phyloP scores from a whole-genome alignment of 2,113 vertebrate species.

The Menidia beryllina region DNA sequence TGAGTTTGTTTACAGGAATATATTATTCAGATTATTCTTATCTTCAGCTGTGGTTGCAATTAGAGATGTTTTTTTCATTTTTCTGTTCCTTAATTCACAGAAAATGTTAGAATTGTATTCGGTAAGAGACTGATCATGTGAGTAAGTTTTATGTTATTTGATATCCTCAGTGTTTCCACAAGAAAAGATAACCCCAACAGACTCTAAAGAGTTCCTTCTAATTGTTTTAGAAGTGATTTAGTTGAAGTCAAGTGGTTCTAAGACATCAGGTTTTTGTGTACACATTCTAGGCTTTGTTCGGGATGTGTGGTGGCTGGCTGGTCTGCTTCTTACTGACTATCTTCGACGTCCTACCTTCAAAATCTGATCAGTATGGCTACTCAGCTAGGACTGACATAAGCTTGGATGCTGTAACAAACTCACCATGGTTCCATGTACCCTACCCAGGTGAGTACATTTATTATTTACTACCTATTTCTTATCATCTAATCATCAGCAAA shows the following conservation, averaged over 20 bases:
- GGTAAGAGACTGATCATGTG: background rate
- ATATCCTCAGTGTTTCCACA: background rate
- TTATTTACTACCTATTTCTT: too few species aligned
- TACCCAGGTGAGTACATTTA: constrained; percentile 81
- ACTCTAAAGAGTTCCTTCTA: background rate
- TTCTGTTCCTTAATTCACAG: background rate
- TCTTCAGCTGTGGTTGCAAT: background rate
- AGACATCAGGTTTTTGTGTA: constrained; percentile 5
- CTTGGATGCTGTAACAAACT: constrained; percentile 75
- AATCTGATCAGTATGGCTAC: constrained; percentile 77
- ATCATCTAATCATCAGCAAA: too few species aligned
- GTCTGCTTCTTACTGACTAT: constrained; percentile 82
- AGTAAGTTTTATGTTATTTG: background rate
- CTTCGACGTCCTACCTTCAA: constrained; percentile 78
- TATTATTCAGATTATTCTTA: background rate
- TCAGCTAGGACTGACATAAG: constrained; percentile 82
- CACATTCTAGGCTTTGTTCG: constrained; percentile 79
- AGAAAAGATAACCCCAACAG: background rate
- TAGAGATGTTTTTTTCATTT: background rate
- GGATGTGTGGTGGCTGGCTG: constrained; percentile 85
- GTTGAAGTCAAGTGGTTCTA: background rate
- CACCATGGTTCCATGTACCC: constrained; percentile 83
- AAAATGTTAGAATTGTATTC: background rate
- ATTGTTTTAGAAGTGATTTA: background rate
- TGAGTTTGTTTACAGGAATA: background rate